phyloP scores from a whole-genome alignment of 2,113 vertebrate species.

The Oncorhynchus clarkii region DNA sequence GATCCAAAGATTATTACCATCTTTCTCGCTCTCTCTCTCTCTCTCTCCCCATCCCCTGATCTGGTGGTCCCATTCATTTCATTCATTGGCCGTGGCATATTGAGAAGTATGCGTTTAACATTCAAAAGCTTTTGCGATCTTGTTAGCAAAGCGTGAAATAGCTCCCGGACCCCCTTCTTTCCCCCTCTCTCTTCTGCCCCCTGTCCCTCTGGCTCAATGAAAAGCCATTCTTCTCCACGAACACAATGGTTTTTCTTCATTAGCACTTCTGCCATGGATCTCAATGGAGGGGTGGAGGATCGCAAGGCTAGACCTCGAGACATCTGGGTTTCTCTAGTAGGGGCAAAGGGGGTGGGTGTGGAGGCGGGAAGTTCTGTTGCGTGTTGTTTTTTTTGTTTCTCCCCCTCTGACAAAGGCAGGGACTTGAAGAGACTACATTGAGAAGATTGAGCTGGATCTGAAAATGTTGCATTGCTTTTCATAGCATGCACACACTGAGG shows the following conservation, averaged over 20 bases:
- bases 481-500: no score
- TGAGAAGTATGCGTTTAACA: constrained; percentile 72
- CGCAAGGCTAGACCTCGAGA: constrained; percentile 65
- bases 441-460: constrained; percentile 4
- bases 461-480: constrained; percentile 20
- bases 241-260: constrained; percentile 69
- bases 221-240: constrained; percentile 58
- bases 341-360: constrained; percentile 16
- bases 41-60: constrained; percentile 44
- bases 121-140: constrained; percentile 71
- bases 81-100: constrained; percentile 46
- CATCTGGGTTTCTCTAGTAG: constrained; percentile 70
- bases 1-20: constrained; percentile 44
- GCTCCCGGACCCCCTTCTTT: constrained; percentile 46
- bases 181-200: background rate
- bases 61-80: constrained; percentile 73
- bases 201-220: constrained; percentile 42
- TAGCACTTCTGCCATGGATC: constrained; percentile 66
- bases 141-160: constrained; percentile 76
- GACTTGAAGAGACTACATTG: background rate
- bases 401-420: background rate
- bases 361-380: constrained; percentile 17
- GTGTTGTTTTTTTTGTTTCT: constrained; percentile 26
- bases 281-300: constrained; percentile 53
- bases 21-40: constrained; percentile 5